phyloP scores from a whole-genome alignment of 2,797 vertebrate genomes.

The Centroberyx gerrardi region DNA sequence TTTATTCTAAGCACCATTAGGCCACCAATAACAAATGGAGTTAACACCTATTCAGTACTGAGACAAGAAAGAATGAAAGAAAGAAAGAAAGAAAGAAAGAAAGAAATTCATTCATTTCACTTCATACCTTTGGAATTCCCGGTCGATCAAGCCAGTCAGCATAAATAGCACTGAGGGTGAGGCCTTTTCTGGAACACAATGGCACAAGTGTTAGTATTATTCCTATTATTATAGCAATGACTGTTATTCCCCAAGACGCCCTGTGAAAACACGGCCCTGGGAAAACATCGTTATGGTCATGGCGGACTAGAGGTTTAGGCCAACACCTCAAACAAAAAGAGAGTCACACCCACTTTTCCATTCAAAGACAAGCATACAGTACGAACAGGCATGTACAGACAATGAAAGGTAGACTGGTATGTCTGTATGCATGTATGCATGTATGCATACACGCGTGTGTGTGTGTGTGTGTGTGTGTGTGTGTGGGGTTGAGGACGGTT shows the following conservation, averaged over 20 bases:
- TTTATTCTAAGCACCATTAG: slow-evolving; percentile 21
- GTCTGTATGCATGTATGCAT: slow-evolving; percentile 20
- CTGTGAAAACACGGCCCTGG: slow-evolving; percentile 61
- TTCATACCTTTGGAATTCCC: slow-evolving; percentile 92
- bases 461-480: neutral
- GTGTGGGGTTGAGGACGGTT: slow-evolving; percentile 4
- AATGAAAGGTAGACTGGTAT: slow-evolving; percentile 43
- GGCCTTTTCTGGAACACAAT: slow-evolving; percentile 88
- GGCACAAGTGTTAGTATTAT: slow-evolving; percentile 75
- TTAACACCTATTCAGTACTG: slow-evolving; percentile 35
- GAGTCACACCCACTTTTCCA: slow-evolving; percentile 64
- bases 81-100: neutral
- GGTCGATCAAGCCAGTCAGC: slow-evolving; percentile 94
- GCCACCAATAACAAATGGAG: slow-evolving; percentile 30
- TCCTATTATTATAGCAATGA: slow-evolving; percentile 72
- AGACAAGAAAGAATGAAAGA: slow-evolving; percentile 13
- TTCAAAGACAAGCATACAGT: slow-evolving; percentile 35
- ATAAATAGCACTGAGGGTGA: slow-evolving; percentile 90
- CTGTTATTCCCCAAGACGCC: slow-evolving; percentile 72
- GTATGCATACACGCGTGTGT: slow-evolving; percentile 6
- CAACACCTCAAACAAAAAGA: slow-evolving; percentile 75
- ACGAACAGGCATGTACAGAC: slow-evolving; percentile 58
- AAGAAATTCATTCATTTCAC: neutral
- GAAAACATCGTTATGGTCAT: slow-evolving; percentile 64
- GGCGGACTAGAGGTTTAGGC: slow-evolving; percentile 44